phyloP scores from a whole-genome alignment of 2,888 invertebrate genomes.

The Rapana venosa region DNA sequence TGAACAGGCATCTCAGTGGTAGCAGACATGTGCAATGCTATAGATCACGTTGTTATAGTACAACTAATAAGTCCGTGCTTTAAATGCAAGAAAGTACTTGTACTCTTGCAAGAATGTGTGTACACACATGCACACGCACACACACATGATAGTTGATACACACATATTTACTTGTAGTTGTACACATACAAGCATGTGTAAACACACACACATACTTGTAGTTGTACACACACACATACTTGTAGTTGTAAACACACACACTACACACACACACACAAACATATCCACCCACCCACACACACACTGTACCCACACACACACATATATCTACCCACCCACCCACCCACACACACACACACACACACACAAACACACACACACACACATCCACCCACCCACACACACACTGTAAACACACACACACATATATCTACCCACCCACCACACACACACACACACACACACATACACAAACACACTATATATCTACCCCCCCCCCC shows the following conservation, averaged over 20 bases:
- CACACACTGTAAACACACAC: neutral
- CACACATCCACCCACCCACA: neutral
- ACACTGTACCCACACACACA: neutral
- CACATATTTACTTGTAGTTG: neutral
- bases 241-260: neutral
- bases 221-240: neutral
- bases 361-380: conserved; percentile 6
- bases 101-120: no score
- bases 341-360: neutral
- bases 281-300: neutral
- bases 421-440: neutral
- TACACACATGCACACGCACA: neutral
- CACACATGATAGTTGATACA: neutral
- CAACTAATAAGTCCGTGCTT: no score
- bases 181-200: neutral
- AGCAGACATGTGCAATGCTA: no score
- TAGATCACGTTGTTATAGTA: no score
- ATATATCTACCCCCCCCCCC: neutral
- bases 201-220: neutral
- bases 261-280: neutral
- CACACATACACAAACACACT: conserved; percentile 13
- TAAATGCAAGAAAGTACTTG: no score
- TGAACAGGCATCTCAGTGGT: no score
- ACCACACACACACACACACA: neutral
- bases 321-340: neutral